These are phyloP conservation scores for Speoplatyrhinus poulsoni DNA, from an alignment of 2,113 vertebrate species.

Conservation along the genomic window DNA sequence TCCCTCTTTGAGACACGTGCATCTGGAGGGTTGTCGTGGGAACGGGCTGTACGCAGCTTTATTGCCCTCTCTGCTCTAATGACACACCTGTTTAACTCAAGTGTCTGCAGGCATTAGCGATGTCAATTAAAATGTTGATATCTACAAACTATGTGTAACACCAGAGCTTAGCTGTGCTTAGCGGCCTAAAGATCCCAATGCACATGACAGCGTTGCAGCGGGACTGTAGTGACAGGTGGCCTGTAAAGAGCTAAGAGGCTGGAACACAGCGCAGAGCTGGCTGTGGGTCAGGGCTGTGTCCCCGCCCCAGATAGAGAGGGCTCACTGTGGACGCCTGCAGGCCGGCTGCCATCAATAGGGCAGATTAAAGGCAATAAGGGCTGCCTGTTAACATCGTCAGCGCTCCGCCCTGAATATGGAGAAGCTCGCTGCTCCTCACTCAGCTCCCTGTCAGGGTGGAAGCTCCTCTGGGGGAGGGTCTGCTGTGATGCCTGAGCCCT, in stretches of 20 bases:
- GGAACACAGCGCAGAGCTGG: neutral
- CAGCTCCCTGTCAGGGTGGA: slow-evolving; percentile 41
- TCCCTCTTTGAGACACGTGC: neutral
- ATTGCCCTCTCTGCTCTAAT: no score
- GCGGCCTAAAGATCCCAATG: no score
- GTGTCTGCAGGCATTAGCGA: no score
- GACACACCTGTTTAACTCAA: no score
- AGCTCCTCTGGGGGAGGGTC: slow-evolving; percentile 3
- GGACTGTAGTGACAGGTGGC: no score
- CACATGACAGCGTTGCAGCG: no score
- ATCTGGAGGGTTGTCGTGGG: neutral
- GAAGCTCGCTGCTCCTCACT: slow-evolving; percentile 32
- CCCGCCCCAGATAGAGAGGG: neutral
- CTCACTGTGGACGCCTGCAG: slow-evolving; percentile 23
- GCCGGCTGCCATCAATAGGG: slow-evolving; percentile 32
- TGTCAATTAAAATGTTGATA: no score
- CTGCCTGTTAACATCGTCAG: slow-evolving; percentile 20
- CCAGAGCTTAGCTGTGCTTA: no score
- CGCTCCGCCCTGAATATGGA: slow-evolving; percentile 34
- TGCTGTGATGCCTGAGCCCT: slow-evolving; percentile 20
- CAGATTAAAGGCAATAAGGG: slow-evolving; percentile 29
- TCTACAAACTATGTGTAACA: no score
- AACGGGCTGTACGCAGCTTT: neutral
- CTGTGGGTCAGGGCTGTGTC: slow-evolving; percentile 6
- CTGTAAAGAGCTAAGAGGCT: neutral